Conservation (phyloP, 2,113 vertebrate species). For the Apodemus speciosus region DNA sequence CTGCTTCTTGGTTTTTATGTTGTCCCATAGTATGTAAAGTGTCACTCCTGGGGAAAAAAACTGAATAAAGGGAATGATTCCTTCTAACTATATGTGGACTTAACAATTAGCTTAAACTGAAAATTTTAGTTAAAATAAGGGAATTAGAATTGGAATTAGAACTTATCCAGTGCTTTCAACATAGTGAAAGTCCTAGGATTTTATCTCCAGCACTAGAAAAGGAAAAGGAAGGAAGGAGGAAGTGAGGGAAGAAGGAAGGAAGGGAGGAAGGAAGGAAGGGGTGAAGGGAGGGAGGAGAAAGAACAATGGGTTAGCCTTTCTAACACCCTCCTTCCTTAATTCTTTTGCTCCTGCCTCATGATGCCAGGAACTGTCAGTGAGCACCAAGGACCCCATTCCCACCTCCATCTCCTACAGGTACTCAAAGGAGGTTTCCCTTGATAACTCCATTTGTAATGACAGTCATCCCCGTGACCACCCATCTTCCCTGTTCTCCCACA, state of each 20-base stretch:
- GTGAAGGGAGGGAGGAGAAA: neutral
- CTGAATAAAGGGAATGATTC: neutral
- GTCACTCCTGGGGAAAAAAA: neutral
- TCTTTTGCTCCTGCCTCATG: neutral
- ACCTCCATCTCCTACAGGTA: neutral
- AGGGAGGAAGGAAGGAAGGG: neutral
- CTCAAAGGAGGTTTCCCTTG: neutral
- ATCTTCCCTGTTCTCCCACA: neutral
- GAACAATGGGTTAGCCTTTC: neutral
- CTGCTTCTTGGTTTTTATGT: neutral
- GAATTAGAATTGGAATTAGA: neutral
- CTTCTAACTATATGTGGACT: neutral
- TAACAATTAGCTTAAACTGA: neutral
- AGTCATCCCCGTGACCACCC: neutral
- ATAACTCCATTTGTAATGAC: neutral
- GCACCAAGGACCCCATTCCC: neutral
- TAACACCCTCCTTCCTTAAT: neutral
- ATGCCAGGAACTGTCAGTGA: neutral
- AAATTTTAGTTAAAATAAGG: slow-evolving; percentile 27
- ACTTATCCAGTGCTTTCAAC: neutral
- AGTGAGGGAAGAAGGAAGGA: no score
- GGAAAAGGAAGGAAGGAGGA: no score
- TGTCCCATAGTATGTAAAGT: neutral
- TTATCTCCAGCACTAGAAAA: neutral
- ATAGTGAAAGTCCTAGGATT: neutral